These are phyloP conservation scores for Sarcophaga caerulescens DNA, from an alignment of 2,888 invertebrate genomes.

Conservation along the genomic window DNA sequence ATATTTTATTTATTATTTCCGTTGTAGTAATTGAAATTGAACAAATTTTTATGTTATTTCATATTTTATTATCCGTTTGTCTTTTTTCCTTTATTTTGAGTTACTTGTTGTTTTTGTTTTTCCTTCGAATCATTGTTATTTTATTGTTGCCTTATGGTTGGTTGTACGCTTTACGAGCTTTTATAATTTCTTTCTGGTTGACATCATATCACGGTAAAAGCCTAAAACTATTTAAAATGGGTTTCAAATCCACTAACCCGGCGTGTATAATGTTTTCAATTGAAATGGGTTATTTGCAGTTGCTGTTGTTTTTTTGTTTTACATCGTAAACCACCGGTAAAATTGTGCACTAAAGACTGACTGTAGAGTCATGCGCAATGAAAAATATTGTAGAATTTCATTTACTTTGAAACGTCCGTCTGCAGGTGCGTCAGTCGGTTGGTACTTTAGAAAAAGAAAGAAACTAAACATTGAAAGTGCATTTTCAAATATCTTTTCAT, in stretches of 20 bases:
- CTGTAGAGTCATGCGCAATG: conserved; percentile 75
- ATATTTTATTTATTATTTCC: conserved; percentile 7
- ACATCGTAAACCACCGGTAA: conserved; percentile 52
- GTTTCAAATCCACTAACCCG: conserved; percentile 53
- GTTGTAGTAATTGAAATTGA: conserved; percentile 9
- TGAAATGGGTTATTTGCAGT: conserved; percentile 16
- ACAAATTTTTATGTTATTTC: not conserved
- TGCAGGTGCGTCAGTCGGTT: not conserved
- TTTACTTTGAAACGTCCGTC: not conserved
- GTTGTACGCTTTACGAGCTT: not conserved
- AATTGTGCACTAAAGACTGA: conserved; percentile 29
- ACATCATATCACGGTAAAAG: conserved; percentile 49
- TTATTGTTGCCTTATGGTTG: conserved; percentile 19
- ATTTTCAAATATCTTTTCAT: conserved; percentile 19
- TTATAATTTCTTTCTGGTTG: conserved; percentile 22
- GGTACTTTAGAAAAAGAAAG: not conserved
- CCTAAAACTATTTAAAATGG: conserved; percentile 58
- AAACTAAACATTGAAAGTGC: conserved; percentile 28
- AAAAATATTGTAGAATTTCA: conserved; percentile 2
- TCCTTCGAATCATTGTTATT: conserved; percentile 40
- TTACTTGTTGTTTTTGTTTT: conserved; percentile 40
- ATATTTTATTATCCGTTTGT: not conserved
- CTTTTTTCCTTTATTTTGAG: not conserved
- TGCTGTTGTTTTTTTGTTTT: conserved; percentile 45
- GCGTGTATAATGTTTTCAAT: conserved; percentile 32